These are phyloP conservation scores for Parochlus steinenii DNA, from an alignment of 2,888 invertebrate species.

Conservation along the genomic window DNA sequence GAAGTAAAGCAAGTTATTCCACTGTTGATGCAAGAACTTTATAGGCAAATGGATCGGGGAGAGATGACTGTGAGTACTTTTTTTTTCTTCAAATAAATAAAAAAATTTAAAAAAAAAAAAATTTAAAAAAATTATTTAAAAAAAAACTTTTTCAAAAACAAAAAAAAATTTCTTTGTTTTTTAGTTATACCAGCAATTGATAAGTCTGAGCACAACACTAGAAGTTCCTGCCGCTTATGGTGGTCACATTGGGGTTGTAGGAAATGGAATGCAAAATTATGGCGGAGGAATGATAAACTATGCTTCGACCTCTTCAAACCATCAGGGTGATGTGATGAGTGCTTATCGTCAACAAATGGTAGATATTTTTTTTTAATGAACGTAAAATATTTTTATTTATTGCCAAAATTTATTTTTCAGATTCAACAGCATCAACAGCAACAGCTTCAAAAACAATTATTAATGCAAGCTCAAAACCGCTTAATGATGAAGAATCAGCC, in stretches of 20 bases:
- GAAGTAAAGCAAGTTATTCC: conserved; percentile 45
- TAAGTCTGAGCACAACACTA: conserved; percentile 23
- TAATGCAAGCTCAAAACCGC: too few relatives aligned
- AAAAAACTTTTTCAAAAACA: background rate
- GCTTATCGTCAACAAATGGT: too few relatives aligned
- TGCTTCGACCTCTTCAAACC: conserved; percentile 9
- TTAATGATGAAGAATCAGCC: too few relatives aligned
- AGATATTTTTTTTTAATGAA: too few relatives aligned
- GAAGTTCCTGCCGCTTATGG: conserved; percentile 21
- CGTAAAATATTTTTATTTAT: too few relatives aligned
- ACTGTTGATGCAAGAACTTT: conserved; percentile 35
- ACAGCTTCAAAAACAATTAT: too few relatives aligned
- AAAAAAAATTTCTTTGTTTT: conserved; percentile 4
- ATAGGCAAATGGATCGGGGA: conserved; percentile 37
- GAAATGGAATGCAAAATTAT: conserved; percentile 5
- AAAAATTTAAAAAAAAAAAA: too few relatives aligned
- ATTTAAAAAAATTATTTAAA: background rate
- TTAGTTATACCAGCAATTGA: conserved; percentile 26
- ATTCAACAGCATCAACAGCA: too few relatives aligned
- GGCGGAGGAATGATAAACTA: conserved; percentile 3
- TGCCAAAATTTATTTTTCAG: too few relatives aligned
- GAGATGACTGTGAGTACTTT: conserved; percentile 21
- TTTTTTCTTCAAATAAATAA: too few relatives aligned
- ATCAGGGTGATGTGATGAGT: too few relatives aligned
- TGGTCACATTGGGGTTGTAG: conserved; percentile 6